Percentiles rank a stretch among this genome's conserved stretches.
Conservation (phyloP, 2,113 vertebrate genomes). For the Vombatus ursinus region DNA sequence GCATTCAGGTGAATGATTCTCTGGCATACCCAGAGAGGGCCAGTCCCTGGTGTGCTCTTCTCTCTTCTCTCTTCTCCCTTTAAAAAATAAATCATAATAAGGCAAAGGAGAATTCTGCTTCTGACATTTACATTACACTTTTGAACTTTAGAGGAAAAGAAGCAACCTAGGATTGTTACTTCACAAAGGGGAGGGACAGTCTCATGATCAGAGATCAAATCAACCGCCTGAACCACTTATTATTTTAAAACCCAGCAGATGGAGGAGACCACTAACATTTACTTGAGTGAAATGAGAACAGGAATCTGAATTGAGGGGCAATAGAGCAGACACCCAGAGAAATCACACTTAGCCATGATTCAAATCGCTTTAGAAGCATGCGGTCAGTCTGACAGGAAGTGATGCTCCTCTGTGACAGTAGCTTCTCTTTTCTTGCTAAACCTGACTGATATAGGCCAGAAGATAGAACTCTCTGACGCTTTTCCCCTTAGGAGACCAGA, state of each 20-base stretch:
- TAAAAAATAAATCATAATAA: conserved; percentile 6
- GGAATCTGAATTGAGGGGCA: neutral
- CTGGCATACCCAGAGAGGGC: neutral
- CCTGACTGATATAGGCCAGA: neutral
- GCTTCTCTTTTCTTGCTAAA: neutral
- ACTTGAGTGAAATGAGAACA: neutral
- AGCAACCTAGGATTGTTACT: neutral
- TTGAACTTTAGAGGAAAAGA: conserved; percentile 20
- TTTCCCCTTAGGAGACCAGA: conserved; percentile 23
- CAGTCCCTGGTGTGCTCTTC: neutral
- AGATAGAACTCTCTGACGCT: neutral
- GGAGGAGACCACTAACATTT: neutral
- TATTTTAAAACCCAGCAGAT: neutral
- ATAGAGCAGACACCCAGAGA: neutral
- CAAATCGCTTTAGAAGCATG: neutral
- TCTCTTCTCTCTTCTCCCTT: conserved; percentile 45
- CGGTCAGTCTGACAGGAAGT: neutral
- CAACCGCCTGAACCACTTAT: conserved; percentile 35
- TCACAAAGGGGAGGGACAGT: neutral
- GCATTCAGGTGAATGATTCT: neutral
- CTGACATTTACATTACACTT: conserved; percentile 43
- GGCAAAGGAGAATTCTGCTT: conserved; percentile 41
- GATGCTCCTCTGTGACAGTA: neutral
- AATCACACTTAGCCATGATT: neutral
- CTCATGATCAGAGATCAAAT: neutral